Evolutionary conservation across 2,797 vertebrate species (phyloP), one percentile per base, ranked within the genome.

Genomic region (Champsocephalus gunnari): DNA sequence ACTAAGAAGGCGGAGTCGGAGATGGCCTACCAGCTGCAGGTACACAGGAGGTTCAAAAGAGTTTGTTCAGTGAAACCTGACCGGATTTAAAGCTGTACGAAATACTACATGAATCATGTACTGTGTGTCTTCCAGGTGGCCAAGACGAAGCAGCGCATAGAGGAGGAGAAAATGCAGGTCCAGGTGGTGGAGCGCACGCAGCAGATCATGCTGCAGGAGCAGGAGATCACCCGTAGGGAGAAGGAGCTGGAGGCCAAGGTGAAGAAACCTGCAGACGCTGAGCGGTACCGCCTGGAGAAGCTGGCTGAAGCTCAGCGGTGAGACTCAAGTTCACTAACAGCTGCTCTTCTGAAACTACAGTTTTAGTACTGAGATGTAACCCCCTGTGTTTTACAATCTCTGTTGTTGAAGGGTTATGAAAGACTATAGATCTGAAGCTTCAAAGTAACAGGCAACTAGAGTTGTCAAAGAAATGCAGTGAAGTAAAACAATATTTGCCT

Each of bases 21-120:
- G 88, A 94, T 98, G 92, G 97, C 97, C 64, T 98, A 97, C 70
- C 97, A 98, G 83, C 94, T 98, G 24, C 97, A 98, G 97, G 97
- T 97, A 66, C 21, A 5, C 17, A 16, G 13, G n/a, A 50, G 10
- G n/a, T 62, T 11, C 5, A 24, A 2, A 49, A 9, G 34, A 1
- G n/a, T 16, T n/a, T 41, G 49, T 1, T 14, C 53, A 19, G 53
- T 19, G 3, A 56, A 41, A 19, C 41, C 16, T 12, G 43, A 14
- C 55, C 21, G 38, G 16, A 3, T 47, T 3, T 8, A 12, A 9
- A 14, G 9, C 58, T 12, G 50, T 5, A 28, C 0, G 0, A 56
- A 21, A 32, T 12, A 9, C n/a, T 7, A 10, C 5, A 1, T 53
- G 3, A 1, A 38, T 38, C 34, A 6, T 24, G 2, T 0, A 14